These are phyloP conservation scores for Artibeus jamaicensis DNA, from an alignment of 2,797 vertebrate species.

Conservation along the genomic window DNA sequence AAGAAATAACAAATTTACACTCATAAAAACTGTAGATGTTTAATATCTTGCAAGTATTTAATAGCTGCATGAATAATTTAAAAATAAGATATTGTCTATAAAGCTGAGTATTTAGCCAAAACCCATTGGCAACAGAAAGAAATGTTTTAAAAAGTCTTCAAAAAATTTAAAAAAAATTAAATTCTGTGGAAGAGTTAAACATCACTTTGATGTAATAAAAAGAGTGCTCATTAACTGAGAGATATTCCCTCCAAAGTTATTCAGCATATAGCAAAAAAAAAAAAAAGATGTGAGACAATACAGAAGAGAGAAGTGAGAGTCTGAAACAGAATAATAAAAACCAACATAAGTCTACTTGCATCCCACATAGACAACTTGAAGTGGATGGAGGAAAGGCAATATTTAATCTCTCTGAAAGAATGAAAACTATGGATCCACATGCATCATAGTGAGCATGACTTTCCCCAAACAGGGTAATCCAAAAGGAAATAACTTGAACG, in stretches of 20 bases:
- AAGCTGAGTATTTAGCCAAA: constrained; percentile 35
- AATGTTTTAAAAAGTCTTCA: neutral
- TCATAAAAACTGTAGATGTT: constrained; percentile 57
- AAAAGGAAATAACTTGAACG: constrained; percentile 6
- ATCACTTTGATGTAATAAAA: neutral
- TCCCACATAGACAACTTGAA: fast-evolving
- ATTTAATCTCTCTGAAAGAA: neutral
- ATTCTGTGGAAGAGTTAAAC: neutral
- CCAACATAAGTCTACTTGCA: neutral
- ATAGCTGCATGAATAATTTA: constrained; percentile 26
- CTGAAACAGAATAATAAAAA: neutral
- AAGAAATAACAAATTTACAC: constrained; percentile 63
- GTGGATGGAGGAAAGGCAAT: neutral
- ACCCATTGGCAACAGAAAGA: constrained; percentile 21
- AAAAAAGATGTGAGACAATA: neutral
- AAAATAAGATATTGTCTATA: constrained; percentile 43
- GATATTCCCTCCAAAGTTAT: neutral
- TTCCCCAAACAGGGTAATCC: neutral
- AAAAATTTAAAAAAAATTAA: constrained; percentile 27
- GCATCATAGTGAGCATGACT: neutral
- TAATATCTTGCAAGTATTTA: constrained; percentile 44
- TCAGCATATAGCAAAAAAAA: neutral
- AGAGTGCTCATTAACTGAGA: neutral
- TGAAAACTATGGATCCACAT: neutral
- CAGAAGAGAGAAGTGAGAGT: neutral